Percentiles rank a stretch among this genome's conserved stretches.
Evolutionary conservation across 2,797 vertebrate genomes (phyloP).

Genomic region (Remorina albescens): DNA sequence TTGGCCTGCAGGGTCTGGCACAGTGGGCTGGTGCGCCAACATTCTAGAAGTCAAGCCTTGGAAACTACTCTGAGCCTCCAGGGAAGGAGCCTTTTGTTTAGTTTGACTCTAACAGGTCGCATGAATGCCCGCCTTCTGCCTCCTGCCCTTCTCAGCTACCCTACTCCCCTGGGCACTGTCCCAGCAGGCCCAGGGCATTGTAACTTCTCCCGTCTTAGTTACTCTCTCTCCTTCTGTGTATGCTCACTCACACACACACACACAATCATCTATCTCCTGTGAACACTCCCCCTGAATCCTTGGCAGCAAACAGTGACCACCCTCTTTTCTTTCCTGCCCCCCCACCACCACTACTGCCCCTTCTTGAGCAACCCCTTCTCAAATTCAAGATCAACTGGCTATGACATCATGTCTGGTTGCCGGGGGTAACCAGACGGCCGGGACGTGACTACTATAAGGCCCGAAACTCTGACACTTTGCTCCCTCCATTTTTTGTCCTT

Average conservation of each 20-base stretch:
- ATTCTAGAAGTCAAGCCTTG: constrained; percentile 84
- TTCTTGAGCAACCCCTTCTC: constrained; percentile 77
- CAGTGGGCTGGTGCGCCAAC: constrained; percentile 65
- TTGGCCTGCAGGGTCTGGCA: constrained; percentile 66
- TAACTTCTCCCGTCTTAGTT: constrained; percentile 78
- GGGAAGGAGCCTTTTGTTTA: constrained; percentile 81
- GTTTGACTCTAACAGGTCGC: constrained; percentile 84
- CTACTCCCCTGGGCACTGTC: constrained; percentile 74
- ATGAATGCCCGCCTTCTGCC: constrained; percentile 72
- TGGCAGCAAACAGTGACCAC: constrained; percentile 86
- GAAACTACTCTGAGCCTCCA: constrained; percentile 78
- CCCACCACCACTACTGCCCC: constrained; percentile 60
- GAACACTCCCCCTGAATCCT: constrained; percentile 83
- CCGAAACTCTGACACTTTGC: constrained; percentile 74
- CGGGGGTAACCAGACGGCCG: constrained; percentile 91
- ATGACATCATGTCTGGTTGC: constrained; percentile 98
- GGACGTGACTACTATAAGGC: constrained; percentile 89
- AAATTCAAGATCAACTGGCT: constrained; percentile 92
- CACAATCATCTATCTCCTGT: constrained; percentile 71
- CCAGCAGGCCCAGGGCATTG: constrained; percentile 77
- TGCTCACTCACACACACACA: constrained; percentile 56
- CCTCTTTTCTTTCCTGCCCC: constrained; percentile 83
- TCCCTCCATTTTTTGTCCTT: constrained; percentile 45
- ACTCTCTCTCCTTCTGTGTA: constrained; percentile 69
- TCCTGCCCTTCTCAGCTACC: constrained; percentile 68